Evolutionary conservation across 2,888 invertebrate genomes (phyloP).

Genomic region (Chrysomela aeneicollis): DNA sequence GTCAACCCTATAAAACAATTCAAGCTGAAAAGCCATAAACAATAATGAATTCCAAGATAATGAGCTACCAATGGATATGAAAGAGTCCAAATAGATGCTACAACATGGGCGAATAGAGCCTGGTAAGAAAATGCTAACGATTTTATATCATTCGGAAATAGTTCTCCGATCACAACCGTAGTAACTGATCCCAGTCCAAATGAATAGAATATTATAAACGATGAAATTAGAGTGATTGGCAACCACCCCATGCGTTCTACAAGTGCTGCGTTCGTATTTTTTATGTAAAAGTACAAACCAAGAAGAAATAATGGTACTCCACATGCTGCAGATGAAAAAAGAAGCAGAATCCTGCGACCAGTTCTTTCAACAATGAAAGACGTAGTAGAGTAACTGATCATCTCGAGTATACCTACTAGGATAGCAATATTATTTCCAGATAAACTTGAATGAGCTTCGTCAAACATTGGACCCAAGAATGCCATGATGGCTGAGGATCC

Average conservation of each 20-base stretch:
- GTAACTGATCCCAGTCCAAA: constrained; percentile 75
- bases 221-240: constrained; percentile 72
- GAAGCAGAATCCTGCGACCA: constrained; percentile 73
- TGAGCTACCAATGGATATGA: constrained; percentile 32
- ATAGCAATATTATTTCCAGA: constrained; percentile 26
- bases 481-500: constrained; percentile 22
- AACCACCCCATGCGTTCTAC: constrained; percentile 67
- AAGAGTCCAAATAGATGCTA: constrained; percentile 28
- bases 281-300: constrained; percentile 69
- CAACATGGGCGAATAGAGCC: constrained; percentile 17
- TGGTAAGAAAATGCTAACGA: constrained; percentile 64
- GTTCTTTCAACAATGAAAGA: constrained; percentile 77
- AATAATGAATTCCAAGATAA: constrained; percentile 24
- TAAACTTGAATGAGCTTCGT: constrained; percentile 14
- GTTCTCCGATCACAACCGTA: constrained; percentile 82
- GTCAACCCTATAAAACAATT: constrained; percentile 22
- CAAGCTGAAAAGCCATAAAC: constrained; percentile 31
- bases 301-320: constrained; percentile 66
- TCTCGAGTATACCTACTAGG: constrained; percentile 62
- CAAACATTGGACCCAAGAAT: constrained; percentile 25
- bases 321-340: constrained; percentile 72
- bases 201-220: constrained; percentile 77
- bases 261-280: constrained; percentile 48
- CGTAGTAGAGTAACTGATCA: constrained; percentile 71
- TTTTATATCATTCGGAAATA: constrained; percentile 80